Percentiles rank a stretch among this genome's conserved stretches.
These are phyloP conservation scores for Strix uralensis DNA, from an alignment of 2,113 vertebrate species.

Conservation along the genomic window DNA sequence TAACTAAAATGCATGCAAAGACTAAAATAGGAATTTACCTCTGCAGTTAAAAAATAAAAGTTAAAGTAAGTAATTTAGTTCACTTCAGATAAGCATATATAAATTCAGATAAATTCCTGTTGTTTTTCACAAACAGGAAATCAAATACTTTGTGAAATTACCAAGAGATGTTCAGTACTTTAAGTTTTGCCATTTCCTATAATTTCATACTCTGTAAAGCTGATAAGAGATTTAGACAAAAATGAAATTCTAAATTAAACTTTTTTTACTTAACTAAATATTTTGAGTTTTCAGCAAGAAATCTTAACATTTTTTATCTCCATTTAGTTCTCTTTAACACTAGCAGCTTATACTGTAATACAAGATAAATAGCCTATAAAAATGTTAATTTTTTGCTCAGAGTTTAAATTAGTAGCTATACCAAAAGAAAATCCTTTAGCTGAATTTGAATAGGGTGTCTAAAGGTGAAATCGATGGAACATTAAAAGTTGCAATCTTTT, in stretches of 20 bases:
- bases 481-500: conserved; percentile 62
- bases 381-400: background rate
- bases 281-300: background rate
- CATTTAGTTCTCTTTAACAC: background rate
- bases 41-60: background rate
- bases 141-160: background rate
- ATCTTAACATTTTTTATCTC: background rate
- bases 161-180: background rate
- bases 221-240: background rate
- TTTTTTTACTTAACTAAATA: background rate
- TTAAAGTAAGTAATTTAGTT: background rate
- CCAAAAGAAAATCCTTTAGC: conserved; percentile 32
- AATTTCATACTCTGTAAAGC: background rate
- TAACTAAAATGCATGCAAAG: background rate
- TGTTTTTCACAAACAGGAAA: background rate
- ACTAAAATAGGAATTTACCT: background rate
- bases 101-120: background rate
- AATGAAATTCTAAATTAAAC: background rate
- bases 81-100: background rate
- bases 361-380: background rate
- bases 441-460: conserved; percentile 52
- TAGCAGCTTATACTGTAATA: background rate
- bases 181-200: background rate
- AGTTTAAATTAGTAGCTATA: conserved; percentile 28
- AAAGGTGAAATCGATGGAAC: conserved; percentile 67